phyloP scores from a whole-genome alignment of 1,140 invertebrate species.

The Macrotrachela quadricornifera region DNA sequence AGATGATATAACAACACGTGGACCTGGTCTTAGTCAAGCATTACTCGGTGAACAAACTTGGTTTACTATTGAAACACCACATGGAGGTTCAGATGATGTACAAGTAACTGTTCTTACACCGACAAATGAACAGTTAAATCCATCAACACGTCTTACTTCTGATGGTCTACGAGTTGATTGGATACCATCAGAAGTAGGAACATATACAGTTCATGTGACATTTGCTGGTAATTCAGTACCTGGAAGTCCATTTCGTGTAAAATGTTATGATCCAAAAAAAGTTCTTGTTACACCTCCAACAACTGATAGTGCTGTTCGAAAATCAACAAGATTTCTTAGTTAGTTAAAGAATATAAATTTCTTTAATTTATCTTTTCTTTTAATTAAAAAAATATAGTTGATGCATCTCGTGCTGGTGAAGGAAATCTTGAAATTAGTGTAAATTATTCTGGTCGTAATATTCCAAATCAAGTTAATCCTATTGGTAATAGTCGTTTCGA shows the following conservation, averaged over 20 bases:
- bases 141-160: neutral
- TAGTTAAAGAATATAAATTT: too few species aligned
- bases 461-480: slow-evolving; percentile 88
- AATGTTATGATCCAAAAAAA: slow-evolving; percentile 63
- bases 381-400: slow-evolving; percentile 42
- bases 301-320: slow-evolving; percentile 58
- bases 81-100: too few species aligned
- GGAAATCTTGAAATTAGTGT: slow-evolving; percentile 93
- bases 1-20: too few species aligned
- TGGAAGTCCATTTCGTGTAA: slow-evolving; percentile 71
- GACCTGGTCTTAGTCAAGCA: too few species aligned
- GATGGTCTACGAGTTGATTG: slow-evolving; percentile 58
- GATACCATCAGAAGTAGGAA: slow-evolving; percentile 57
- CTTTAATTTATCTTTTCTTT: too few species aligned
- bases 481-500: slow-evolving; percentile 80
- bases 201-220: slow-evolving; percentile 64
- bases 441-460: slow-evolving; percentile 68
- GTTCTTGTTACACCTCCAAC: slow-evolving; percentile 63
- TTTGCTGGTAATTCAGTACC: slow-evolving; percentile 69
- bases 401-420: slow-evolving; percentile 83
- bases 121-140: neutral
- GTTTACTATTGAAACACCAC: too few species aligned
- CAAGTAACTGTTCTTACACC: neutral
- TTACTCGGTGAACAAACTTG: too few species aligned
- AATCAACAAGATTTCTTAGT: slow-evolving; percentile 59